Conservation (phyloP, 2,888 invertebrate genomes). For the Lissonota sp. region DNA sequence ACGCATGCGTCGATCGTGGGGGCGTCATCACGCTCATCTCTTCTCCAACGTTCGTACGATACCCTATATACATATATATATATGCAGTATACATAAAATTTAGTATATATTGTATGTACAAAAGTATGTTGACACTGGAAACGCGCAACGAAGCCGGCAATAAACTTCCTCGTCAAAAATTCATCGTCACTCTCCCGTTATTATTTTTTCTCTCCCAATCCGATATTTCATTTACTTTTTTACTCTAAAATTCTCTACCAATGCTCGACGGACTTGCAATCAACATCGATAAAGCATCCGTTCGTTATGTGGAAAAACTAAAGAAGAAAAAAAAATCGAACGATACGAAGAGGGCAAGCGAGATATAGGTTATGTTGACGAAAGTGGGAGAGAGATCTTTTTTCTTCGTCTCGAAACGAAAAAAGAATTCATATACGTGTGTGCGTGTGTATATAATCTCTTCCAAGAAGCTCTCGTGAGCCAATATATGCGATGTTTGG, state of each 20-base stretch:
- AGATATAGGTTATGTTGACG: slow-evolving; percentile 10
- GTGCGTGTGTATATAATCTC: too few relatives aligned
- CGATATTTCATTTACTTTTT: background rate
- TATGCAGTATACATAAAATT: background rate
- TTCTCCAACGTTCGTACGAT: background rate
- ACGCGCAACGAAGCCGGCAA: slow-evolving; percentile 26
- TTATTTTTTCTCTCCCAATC: background rate
- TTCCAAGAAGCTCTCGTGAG: background rate
- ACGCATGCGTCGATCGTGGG: slow-evolving; percentile 63
- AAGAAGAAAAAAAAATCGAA: slow-evolving; percentile 7
- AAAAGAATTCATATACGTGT: background rate
- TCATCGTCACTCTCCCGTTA: slow-evolving; percentile 9
- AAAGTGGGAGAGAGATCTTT: background rate
- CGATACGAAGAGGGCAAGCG: background rate
- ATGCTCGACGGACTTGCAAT: slow-evolving; percentile 24
- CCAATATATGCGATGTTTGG: background rate
- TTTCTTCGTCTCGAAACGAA: background rate
- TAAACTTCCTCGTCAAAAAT: slow-evolving; percentile 42
- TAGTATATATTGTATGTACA: background rate
- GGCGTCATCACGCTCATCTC: slow-evolving; percentile 41
- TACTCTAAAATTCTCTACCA: background rate
- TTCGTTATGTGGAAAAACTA: too few relatives aligned
- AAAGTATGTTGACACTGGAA: slow-evolving; percentile 56
- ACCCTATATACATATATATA: slow-evolving; percentile 5
- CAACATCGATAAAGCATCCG: slow-evolving; percentile 30